Conservation (phyloP, 2,797 vertebrate species). For the Vireo griseus region DNA sequence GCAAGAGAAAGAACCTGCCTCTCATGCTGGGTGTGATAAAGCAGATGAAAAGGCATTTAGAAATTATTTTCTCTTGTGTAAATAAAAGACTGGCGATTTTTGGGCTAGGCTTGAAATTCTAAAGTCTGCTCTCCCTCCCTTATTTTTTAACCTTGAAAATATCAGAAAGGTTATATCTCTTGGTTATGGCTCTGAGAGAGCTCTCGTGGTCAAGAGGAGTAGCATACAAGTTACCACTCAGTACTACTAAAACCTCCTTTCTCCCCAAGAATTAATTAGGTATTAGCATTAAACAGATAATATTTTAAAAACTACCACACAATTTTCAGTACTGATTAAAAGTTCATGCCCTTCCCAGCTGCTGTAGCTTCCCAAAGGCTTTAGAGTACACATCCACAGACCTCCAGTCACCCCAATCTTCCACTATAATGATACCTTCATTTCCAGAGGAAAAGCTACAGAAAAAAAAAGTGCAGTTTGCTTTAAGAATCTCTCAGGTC, state of each 20-base stretch:
- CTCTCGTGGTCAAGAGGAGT: conserved; percentile 2
- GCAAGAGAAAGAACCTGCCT: not conserved
- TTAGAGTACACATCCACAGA: not conserved
- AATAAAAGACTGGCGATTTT: not conserved
- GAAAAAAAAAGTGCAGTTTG: not conserved
- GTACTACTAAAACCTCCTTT: conserved; percentile 19
- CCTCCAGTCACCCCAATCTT: conserved; percentile 16
- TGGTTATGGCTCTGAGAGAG: not conserved
- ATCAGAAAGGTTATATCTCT: not conserved
- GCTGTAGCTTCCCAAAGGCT: not conserved
- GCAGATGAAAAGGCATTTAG: conserved; percentile 17
- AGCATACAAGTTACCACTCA: not conserved
- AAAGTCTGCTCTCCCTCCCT: not conserved
- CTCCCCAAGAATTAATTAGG: conserved; percentile 37
- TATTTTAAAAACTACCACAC: not conserved
- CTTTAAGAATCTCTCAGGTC: conserved; percentile 27
- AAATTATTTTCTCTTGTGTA: conserved; percentile 1
- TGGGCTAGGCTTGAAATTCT: not conserved
- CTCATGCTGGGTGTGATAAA: not conserved
- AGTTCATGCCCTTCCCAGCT: not conserved
- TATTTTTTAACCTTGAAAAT: conserved; percentile 2
- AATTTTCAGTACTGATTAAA: conserved; percentile 28
- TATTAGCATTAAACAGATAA: conserved; percentile 5
- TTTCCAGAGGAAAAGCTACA: conserved; percentile 21
- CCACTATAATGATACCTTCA: not conserved